These are phyloP conservation scores for Myocastor coypus DNA, from an alignment of 2,113 vertebrate species.

Conservation along the genomic window DNA sequence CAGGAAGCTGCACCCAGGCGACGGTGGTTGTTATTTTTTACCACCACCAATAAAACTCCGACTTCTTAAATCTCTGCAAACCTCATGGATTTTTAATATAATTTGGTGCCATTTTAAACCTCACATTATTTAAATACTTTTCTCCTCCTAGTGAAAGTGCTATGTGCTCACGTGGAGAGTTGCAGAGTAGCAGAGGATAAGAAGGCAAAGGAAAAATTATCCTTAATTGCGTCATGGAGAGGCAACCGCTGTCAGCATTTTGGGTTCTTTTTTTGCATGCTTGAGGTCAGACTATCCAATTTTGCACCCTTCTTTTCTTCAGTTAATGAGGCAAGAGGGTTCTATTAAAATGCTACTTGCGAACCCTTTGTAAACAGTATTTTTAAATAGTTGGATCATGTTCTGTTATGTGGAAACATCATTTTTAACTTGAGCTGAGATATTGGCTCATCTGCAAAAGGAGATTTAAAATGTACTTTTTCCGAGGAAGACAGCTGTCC, in stretches of 20 bases:
- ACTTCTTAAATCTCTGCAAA: constrained; percentile 53
- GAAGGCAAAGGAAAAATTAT: constrained; percentile 41
- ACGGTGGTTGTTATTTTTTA: not conserved
- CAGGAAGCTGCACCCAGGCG: not conserved
- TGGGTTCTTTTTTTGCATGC: not conserved
- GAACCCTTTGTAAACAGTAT: constrained; percentile 52
- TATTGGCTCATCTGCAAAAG: constrained; percentile 8
- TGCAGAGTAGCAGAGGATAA: not conserved
- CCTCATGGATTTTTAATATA: constrained; percentile 50
- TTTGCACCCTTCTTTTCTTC: constrained; percentile 34
- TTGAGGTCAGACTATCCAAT: constrained; percentile 65
- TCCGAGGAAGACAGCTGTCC: not conserved
- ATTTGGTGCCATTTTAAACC: constrained; percentile 55
- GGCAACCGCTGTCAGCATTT: constrained; percentile 32
- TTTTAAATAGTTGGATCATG: constrained; percentile 59
- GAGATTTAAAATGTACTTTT: not conserved
- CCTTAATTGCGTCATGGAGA: not conserved
- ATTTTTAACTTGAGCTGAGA: constrained; percentile 14
- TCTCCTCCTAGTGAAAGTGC: constrained; percentile 17
- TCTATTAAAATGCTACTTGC: constrained; percentile 46
- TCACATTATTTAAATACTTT: constrained; percentile 46
- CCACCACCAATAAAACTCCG: not conserved
- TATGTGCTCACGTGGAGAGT: constrained; percentile 27
- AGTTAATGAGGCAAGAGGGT: constrained; percentile 61
- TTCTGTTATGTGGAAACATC: constrained; percentile 42